Base-by-base conservation (phyloP, 2,888 invertebrate genomes). In the Bellardia pandia region DNA sequence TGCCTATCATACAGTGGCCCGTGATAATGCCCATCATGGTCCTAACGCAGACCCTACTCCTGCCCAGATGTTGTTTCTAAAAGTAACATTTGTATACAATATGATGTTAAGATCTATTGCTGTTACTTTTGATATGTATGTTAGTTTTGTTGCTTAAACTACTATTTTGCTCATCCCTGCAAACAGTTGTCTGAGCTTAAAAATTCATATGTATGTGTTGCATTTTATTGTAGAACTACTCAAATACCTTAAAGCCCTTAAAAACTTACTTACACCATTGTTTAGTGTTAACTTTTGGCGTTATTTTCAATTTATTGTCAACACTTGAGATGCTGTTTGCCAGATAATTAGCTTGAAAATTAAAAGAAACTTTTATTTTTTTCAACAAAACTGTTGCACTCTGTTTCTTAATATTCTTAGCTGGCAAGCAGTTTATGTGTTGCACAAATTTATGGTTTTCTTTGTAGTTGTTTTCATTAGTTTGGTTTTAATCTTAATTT, bases 321-420 rank as follows among this genome's bases (percentile, higher is more conserved):
- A 89, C 90, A 90, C 88, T 89, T 89, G 83, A 89, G 88, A 86
- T 87, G 88, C 85, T 88, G 86, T 88, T 88, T 88, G 87, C 69
- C 79, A 89, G 89, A 90, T 91, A 91, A 91, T 91, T 90, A 90
- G 89, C 90, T 90, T 89, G 89, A 89, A 91, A 90, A 90, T 90
- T 90, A 90, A 90, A 90, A 90, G 84, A 88, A 90, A 90, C 85
- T 88, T 80, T 71, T 23, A 7, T 75, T 37, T 51, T 9, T 45
- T 2, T 2, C 11, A 45, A 45, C 11, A 13, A 13, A 13, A 64
- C 62, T 56, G 45, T 58, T 33, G 3, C 23, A 23, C n/a, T 42
- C 7, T 42, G 2, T 48, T 2, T 66, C 16, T 53, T 13, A 48
- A 16, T 40, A 60, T 6, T 37, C 37, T 77, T 37, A 30, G 42